Evolutionary conservation across 1,140 invertebrate species (phyloP).

Genomic region (Solenopsis invicta): DNA sequence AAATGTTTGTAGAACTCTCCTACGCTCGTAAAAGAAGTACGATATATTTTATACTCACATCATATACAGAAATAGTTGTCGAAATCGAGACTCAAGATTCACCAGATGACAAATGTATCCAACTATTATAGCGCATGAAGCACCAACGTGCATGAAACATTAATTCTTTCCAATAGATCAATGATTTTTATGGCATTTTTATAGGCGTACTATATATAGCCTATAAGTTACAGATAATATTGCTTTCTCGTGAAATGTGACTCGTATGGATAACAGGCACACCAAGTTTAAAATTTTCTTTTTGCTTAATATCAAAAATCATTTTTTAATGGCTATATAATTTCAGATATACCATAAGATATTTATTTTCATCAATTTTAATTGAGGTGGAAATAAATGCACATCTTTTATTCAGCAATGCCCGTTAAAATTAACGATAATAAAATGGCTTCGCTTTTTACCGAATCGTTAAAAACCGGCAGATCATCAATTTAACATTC

Average conservation of each 20-base stretch:
- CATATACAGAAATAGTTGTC: not conserved
- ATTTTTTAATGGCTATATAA: not conserved
- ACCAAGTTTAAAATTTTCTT: not conserved
- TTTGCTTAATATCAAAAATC: not conserved
- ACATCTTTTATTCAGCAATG: not conserved
- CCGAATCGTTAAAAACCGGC: slow-evolving; percentile 16
- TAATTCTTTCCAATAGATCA: not conserved
- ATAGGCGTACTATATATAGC: not conserved
- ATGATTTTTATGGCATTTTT: slow-evolving; percentile 36
- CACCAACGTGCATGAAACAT: not conserved
- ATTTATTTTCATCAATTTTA: slow-evolving; percentile 15
- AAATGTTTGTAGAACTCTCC: not conserved
- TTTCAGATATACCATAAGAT: not conserved
- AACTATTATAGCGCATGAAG: not conserved
- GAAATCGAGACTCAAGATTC: not conserved
- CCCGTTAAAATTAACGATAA: not conserved
- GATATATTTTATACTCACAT: slow-evolving; percentile 14
- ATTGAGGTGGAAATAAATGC: slow-evolving; percentile 7
- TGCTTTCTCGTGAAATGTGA: not conserved
- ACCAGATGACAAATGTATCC: slow-evolving; percentile 3
- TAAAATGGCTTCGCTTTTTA: slow-evolving; percentile 19
- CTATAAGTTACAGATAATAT: not conserved
- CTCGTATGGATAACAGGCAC: not conserved
- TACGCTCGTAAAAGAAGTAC: slow-evolving; percentile 17
- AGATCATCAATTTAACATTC: slow-evolving; percentile 42